A percentile compares a stretch with the other conserved stretches of the same genome.
phyloP scores from a whole-genome alignment of 2,888 invertebrate genomes.

The Pseudococcus jackbeardsleyi region DNA sequence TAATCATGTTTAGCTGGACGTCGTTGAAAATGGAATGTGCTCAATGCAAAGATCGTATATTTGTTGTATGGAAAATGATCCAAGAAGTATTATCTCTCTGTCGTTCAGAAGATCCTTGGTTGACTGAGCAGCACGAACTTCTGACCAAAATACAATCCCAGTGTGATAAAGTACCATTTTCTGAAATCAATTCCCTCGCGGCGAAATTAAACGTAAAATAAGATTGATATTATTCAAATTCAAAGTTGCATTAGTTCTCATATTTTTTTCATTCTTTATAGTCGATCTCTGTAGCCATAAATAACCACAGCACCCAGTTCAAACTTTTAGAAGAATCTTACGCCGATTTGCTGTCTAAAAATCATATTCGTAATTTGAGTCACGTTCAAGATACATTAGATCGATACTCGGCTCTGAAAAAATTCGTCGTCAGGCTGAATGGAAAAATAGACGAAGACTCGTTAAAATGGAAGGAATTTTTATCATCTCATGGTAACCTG shows the following conservation, averaged over 20 bases:
- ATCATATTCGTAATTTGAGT: conserved; percentile 9
- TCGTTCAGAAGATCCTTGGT: conserved; percentile 44
- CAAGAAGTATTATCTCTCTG: conserved; percentile 58
- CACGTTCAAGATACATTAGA: conserved; percentile 48
- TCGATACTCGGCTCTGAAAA: conserved; percentile 53
- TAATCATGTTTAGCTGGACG: conserved; percentile 39
- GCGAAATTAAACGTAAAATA: conserved; percentile 36
- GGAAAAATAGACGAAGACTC: conserved; percentile 74
- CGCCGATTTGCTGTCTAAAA: conserved; percentile 54
- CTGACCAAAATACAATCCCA: not conserved
- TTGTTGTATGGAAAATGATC: conserved; percentile 59
- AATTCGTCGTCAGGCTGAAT: conserved; percentile 39
- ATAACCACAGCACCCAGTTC: conserved; percentile 58
- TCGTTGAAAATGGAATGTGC: conserved; percentile 55
- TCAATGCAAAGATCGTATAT: conserved; percentile 52
- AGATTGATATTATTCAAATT: not conserved
- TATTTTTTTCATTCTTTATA: not conserved
- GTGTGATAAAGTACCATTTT: conserved; percentile 29
- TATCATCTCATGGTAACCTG: conserved; percentile 79
- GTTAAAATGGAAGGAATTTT: conserved; percentile 78
- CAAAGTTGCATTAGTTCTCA: not conserved
- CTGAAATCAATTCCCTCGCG: not conserved
- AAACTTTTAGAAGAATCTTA: conserved; percentile 61
- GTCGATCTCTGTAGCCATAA: conserved; percentile 29
- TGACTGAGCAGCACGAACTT: conserved; percentile 55